Percentiles rank a stretch among this genome's conserved stretches.
phyloP scores from a whole-genome alignment of 1,140 invertebrate species.

The Drosophila nikananu region DNA sequence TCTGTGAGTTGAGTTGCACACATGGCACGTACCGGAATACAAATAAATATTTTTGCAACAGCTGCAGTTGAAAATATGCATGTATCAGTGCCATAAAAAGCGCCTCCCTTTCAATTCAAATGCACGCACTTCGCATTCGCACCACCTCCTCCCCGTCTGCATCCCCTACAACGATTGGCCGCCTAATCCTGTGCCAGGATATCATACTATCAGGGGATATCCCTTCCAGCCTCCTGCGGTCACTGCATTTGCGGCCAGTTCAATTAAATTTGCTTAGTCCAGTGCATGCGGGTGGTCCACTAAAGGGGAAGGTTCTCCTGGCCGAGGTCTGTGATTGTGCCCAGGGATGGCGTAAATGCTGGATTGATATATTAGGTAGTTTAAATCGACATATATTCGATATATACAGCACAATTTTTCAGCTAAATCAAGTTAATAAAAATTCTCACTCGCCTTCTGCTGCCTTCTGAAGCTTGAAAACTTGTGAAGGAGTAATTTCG shows the following conservation, averaged over 20 bases:
- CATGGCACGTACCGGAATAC: conserved; percentile 74
- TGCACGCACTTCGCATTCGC: conserved; percentile 43
- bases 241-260: conserved; percentile 65
- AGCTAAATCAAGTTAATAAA: neutral
- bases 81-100: conserved; percentile 67
- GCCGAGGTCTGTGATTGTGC: neutral
- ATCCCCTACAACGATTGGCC: neutral
- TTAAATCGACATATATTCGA: neutral
- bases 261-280: conserved; percentile 75
- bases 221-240: conserved; percentile 28
- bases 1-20: conserved; percentile 62
- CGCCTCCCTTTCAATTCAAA: conserved; percentile 69
- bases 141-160: neutral
- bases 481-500: too few relatives aligned
- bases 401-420: too few relatives aligned
- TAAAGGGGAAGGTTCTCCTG: neutral
- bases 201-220: conserved; percentile 52
- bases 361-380: neutral
- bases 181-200: conserved; percentile 33
- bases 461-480: too few relatives aligned
- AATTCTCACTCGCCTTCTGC: too few relatives aligned
- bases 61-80: conserved; percentile 77
- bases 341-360: neutral
- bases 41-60: conserved; percentile 82
- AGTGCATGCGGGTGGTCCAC: conserved; percentile 70